A percentile compares a stretch with the other conserved stretches of the same genome.
phyloP scores from a whole-genome alignment of 30 jellyfish, hydroid and myxozoan genomes.

The Pelagia noctiluca region DNA sequence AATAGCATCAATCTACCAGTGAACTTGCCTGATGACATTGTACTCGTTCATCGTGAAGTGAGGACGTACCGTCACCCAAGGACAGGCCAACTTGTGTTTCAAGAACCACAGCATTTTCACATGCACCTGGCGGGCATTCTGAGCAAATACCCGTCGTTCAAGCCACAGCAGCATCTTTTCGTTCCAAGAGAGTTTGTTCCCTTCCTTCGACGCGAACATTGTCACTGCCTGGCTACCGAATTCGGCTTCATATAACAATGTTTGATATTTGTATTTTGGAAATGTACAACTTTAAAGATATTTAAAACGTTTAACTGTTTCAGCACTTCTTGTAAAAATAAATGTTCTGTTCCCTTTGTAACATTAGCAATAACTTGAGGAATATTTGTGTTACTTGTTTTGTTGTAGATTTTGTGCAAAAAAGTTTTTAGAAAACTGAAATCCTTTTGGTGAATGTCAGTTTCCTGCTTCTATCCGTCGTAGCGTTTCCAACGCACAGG shows the following conservation, averaged over 20 bases:
- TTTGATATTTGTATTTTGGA: background rate
- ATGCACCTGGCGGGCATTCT: background rate
- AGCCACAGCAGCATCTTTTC: slow-evolving; percentile 1
- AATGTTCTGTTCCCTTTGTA: background rate
- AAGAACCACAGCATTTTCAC: slow-evolving; percentile 5
- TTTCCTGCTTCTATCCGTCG: slow-evolving; percentile 1
- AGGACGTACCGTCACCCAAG: background rate
- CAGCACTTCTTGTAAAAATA: too few species aligned
- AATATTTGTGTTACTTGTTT: too few species aligned
- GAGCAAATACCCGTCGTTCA: background rate
- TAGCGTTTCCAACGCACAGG: slow-evolving; percentile 1
- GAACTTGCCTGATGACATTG: slow-evolving; percentile 4
- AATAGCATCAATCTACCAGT: slow-evolving; percentile 1
- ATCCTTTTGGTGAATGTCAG: background rate
- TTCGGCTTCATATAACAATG: background rate
- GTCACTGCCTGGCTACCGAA: slow-evolving; percentile 6
- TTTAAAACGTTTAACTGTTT: background rate
- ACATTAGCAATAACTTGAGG: background rate
- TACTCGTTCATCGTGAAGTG: background rate
- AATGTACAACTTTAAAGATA: background rate
- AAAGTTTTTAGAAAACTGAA: background rate
- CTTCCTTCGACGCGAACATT: background rate
- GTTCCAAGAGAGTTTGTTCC: background rate
- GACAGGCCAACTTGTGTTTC: slow-evolving; percentile 1
- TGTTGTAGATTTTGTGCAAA: too few species aligned